A percentile compares a stretch with the other conserved stretches of the same genome.
These are phyloP conservation scores for Amphipyra tragopoginis DNA, from an alignment of 2,888 invertebrate genomes.

Conservation along the genomic window DNA sequence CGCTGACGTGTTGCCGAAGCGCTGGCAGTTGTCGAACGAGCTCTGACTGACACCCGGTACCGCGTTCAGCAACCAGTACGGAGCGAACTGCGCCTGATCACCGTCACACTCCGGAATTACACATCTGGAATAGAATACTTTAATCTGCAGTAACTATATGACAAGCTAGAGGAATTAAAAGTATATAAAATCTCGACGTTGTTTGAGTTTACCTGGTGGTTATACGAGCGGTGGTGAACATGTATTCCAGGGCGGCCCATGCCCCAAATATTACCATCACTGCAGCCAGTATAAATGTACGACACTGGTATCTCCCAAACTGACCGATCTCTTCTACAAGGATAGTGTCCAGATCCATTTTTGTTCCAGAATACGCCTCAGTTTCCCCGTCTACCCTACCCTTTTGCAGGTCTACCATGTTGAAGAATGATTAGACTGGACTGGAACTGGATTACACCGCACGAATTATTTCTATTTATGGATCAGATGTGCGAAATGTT, in stretches of 20 bases:
- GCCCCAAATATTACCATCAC: constrained; percentile 73
- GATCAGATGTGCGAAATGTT: too few relatives aligned
- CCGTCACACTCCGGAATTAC: constrained; percentile 73
- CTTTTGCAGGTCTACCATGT: constrained; percentile 12
- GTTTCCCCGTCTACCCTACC: constrained; percentile 6
- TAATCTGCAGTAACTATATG: background rate
- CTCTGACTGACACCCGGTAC: constrained; percentile 71
- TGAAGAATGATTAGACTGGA: too few relatives aligned
- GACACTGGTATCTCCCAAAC: constrained; percentile 77
- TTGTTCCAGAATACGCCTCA: constrained; percentile 3
- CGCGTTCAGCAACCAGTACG: constrained; percentile 83
- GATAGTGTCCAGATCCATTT: constrained; percentile 75
- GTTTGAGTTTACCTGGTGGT: constrained; percentile 69
- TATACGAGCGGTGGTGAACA: constrained; percentile 82
- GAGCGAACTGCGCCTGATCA: constrained; percentile 67
- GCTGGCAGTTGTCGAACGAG: constrained; percentile 82
- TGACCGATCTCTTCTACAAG: constrained; percentile 81
- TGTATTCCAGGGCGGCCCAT: constrained; percentile 75
- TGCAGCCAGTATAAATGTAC: constrained; percentile 63
- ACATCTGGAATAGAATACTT: constrained; percentile 63
- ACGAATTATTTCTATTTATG: background rate
- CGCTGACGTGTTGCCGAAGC: constrained; percentile 67
- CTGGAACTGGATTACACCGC: background rate
- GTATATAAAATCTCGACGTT: background rate
- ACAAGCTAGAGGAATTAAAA: background rate